Conservation (phyloP, 1,140 invertebrate genomes). For the Papilio helenus region DNA sequence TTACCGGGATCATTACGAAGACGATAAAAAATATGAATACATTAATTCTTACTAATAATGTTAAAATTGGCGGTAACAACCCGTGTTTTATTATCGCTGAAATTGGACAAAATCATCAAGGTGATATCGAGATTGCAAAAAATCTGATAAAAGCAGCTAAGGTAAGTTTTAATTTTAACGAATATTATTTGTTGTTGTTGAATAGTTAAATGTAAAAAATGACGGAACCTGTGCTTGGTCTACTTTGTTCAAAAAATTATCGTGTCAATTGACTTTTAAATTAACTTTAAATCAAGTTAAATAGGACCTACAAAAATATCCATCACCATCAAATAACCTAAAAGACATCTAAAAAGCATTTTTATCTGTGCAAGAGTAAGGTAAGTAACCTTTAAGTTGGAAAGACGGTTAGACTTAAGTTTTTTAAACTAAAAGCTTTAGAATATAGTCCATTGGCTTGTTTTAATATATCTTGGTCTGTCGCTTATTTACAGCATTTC, state of each 20-base stretch:
- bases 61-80: constrained; percentile 70
- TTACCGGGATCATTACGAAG: neutral
- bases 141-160: constrained; percentile 87
- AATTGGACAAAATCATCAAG: constrained; percentile 94
- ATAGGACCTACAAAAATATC: too few relatives aligned
- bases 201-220: neutral
- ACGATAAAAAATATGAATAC: constrained; percentile 65
- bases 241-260: neutral
- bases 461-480: too few relatives aligned
- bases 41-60: constrained; percentile 72
- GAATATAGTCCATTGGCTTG: too few relatives aligned
- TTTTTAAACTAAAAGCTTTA: too few relatives aligned
- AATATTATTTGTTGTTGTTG: neutral
- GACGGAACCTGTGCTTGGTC: constrained; percentile 27
- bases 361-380: too few relatives aligned
- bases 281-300: neutral
- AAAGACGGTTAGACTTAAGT: too few relatives aligned
- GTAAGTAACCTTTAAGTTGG: too few relatives aligned
- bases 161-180: constrained; percentile 73
- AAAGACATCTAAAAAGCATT: too few relatives aligned
- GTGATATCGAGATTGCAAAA: constrained; percentile 88
- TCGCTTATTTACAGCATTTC: neutral
- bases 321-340: too few relatives aligned
- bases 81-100: constrained; percentile 90
- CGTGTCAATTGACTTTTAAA: neutral